These are phyloP conservation scores for Pristiophorus japonicus DNA, from an alignment of 2,113 vertebrate genomes.

Conservation along the genomic window DNA sequence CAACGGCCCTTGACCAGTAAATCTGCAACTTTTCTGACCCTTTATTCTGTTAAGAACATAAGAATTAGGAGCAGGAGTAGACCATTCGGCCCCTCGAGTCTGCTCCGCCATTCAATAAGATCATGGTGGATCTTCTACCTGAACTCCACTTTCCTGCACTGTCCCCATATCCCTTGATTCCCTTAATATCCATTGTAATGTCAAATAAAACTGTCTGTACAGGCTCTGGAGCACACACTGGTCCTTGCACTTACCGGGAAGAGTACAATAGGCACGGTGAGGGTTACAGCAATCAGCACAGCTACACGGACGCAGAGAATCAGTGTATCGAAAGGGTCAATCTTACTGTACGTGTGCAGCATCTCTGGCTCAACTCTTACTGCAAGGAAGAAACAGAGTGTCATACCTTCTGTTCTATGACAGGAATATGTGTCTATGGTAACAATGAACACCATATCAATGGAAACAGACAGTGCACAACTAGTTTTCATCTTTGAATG, in stretches of 20 bases:
- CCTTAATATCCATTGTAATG: no score
- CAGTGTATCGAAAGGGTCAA: constrained; percentile 81
- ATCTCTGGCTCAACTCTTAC: constrained; percentile 81
- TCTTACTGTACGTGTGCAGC: constrained; percentile 86
- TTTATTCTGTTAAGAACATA: no score
- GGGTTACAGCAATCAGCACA: constrained; percentile 86
- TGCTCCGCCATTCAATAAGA: no score
- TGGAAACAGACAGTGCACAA: background rate
- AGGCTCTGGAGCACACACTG: no score
- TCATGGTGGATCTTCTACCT: no score
- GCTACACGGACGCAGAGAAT: constrained; percentile 91
- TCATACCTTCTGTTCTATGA: background rate
- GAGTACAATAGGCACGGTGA: constrained; percentile 91
- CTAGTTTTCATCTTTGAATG: background rate
- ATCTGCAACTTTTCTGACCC: background rate
- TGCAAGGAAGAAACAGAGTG: constrained; percentile 43
- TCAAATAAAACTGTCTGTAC: background rate
- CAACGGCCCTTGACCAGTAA: no score
- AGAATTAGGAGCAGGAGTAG: no score
- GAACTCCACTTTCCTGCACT: no score
- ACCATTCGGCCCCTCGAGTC: no score
- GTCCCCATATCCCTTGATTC: no score
- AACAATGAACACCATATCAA: background rate
- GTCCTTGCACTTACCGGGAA: constrained; percentile 76
- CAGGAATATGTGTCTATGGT: background rate